Conservation (phyloP, 2,113 vertebrate species). For the Eolophus roseicapilla region DNA sequence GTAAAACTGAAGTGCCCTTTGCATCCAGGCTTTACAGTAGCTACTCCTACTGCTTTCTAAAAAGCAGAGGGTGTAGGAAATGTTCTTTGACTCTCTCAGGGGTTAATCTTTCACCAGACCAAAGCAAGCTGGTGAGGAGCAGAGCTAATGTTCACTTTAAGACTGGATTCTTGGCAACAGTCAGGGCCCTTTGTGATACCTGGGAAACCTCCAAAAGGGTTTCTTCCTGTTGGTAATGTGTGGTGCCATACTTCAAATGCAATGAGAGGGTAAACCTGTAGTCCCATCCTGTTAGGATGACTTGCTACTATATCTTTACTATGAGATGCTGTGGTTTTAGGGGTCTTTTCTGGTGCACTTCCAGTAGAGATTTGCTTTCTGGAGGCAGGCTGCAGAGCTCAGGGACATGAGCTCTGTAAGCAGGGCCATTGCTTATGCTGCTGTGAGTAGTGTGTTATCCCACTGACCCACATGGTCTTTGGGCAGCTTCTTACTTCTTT, state of each 20-base stretch:
- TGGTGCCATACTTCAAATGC: background rate
- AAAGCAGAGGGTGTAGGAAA: background rate
- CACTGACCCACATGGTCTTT: background rate
- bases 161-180: background rate
- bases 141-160: background rate
- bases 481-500: background rate
- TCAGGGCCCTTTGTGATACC: background rate
- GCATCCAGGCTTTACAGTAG: background rate
- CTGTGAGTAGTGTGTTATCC: background rate
- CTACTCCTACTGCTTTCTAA: background rate
- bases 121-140: background rate
- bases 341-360: background rate
- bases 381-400: background rate
- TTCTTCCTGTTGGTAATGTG: background rate
- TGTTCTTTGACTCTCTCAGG: background rate
- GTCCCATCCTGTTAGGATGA: background rate
- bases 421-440: background rate
- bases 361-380: background rate
- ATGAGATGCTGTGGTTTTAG: background rate
- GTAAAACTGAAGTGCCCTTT: background rate
- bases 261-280: background rate
- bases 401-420: rapidly evolving
- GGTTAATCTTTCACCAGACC: background rate
- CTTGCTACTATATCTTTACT: rapidly evolving
- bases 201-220: background rate